Conservation (phyloP, 23 tunicate genomes). For the Trididemnum nubilum region DNA sequence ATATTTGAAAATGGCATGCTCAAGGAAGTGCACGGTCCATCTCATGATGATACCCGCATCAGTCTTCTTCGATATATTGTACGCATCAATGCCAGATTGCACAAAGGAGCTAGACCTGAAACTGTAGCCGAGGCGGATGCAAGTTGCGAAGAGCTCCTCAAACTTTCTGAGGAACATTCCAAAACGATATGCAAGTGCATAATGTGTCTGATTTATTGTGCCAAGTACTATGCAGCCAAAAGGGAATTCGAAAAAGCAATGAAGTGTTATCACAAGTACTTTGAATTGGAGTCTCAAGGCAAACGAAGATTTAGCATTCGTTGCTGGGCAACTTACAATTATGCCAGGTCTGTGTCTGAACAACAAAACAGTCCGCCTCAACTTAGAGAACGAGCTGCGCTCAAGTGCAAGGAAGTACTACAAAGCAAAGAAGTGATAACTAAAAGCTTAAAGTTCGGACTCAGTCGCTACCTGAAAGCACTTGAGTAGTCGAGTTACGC, state of each 20-base stretch:
- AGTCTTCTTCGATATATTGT: too few relatives aligned
- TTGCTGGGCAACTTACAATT: slow-evolving; percentile 40
- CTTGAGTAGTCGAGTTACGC: too few relatives aligned
- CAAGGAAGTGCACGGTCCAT: slow-evolving; percentile 29
- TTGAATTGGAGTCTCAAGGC: neutral
- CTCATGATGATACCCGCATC: neutral
- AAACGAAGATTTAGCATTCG: neutral
- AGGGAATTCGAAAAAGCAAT: slow-evolving; percentile 10
- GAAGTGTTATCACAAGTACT: slow-evolving; percentile 12
- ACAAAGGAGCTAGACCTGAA: too few relatives aligned
- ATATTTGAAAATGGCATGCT: too few relatives aligned
- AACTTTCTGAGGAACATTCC: neutral
- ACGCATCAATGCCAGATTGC: too few relatives aligned
- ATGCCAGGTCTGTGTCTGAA: too few relatives aligned
- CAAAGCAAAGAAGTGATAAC: too few relatives aligned
- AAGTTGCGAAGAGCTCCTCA: slow-evolving; percentile 6
- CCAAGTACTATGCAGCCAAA: slow-evolving; percentile 39
- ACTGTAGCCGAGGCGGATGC: neutral
- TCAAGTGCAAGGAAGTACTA: too few relatives aligned
- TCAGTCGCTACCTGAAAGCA: too few relatives aligned
- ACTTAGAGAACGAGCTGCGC: too few relatives aligned
- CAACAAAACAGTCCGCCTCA: too few relatives aligned
- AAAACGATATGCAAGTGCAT: neutral
- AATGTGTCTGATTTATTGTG: slow-evolving; percentile 37
- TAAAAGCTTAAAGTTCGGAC: too few relatives aligned